Evolutionary conservation across 2,113 vertebrate species (phyloP), one percentile per base, ranked within the genome.

Genomic region (Equus przewalskii): DNA sequence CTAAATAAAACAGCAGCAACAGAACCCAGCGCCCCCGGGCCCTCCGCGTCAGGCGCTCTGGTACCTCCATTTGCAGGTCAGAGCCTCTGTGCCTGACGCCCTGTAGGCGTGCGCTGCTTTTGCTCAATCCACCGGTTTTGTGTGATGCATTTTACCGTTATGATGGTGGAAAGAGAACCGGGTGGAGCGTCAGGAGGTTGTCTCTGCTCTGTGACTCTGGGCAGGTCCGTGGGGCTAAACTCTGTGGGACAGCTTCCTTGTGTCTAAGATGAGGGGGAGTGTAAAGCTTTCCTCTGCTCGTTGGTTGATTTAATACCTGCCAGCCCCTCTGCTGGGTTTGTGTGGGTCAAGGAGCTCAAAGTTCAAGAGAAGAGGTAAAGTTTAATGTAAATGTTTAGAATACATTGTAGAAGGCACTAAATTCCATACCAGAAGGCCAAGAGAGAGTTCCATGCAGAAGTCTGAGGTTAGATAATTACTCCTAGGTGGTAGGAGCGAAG

Each of bases 91-190:
- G 2, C 22, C 49, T 22, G 49, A 46, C 44, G 22, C 24, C 51
- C 11, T 41, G 16, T 15, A n/a, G 16, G 46, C 6, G 0, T 9
- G 4, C 0, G 33, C 3, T 14, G 8, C 18, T 30, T 83, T 80
- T 56, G 56, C 33, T 65, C 56, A 4, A 9, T 60, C 69, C 11
- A 44, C 49, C 6, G 26, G 49, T 33, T 33, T n/a, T n/a, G 60
- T 14, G 14, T 54, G 64, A 30, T 22, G 24, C 44, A 13, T 91
- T 83, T 91, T 54, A 28, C 18, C 56, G 7, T n/a, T 56, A 2
- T 44, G 33, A 9, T 41, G 41, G 14, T 7, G 7, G n/a, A 51
- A 9, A 26, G 28, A 67, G n/a, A 2, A 62, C 51, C 10, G 9
- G 30, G 1, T 10, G 16, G 26, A 41, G 24, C 11, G 6, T 30